Conservation (phyloP, 2,797 vertebrate species). For the Siniperca scherzeri region DNA sequence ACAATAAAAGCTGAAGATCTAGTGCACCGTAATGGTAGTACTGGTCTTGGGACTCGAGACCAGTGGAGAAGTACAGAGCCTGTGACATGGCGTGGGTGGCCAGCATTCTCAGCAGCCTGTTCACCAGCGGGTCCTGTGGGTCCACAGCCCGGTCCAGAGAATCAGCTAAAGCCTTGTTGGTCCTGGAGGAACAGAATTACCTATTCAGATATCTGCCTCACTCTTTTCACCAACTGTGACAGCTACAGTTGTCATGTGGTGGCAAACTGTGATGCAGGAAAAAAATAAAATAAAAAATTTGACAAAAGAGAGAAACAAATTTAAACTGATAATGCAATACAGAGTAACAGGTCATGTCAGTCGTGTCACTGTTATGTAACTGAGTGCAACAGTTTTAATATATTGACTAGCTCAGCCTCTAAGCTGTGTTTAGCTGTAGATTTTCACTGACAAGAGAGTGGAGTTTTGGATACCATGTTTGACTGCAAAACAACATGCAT, state of each 20-base stretch:
- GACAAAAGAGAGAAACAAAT: background rate
- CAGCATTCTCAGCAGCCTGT: slow-evolving; percentile 92
- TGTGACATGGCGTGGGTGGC: slow-evolving; percentile 97
- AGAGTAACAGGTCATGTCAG: background rate
- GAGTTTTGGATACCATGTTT: background rate
- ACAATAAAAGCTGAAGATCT: background rate
- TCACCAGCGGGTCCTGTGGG: slow-evolving; percentile 90
- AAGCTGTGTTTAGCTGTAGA: background rate
- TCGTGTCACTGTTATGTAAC: background rate
- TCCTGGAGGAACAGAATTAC: slow-evolving; percentile 80
- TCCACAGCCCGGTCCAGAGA: slow-evolving; percentile 93
- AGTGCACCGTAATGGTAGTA: slow-evolving; percentile 93
- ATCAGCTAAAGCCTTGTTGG: slow-evolving; percentile 93
- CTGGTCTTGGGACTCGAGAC: slow-evolving; percentile 86
- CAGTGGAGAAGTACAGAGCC: slow-evolving; percentile 94
- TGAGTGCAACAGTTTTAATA: background rate
- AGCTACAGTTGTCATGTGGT: background rate
- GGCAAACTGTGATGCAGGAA: background rate
- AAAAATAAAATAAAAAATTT: no score
- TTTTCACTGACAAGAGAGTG: background rate
- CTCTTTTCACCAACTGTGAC: background rate
- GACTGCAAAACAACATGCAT: background rate
- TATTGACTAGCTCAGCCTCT: background rate
- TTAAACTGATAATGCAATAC: no score
- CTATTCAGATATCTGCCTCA: background rate